Base-by-base conservation (phyloP, 2,797 vertebrate genomes). In the Scolopax bukidnonensis region DNA sequence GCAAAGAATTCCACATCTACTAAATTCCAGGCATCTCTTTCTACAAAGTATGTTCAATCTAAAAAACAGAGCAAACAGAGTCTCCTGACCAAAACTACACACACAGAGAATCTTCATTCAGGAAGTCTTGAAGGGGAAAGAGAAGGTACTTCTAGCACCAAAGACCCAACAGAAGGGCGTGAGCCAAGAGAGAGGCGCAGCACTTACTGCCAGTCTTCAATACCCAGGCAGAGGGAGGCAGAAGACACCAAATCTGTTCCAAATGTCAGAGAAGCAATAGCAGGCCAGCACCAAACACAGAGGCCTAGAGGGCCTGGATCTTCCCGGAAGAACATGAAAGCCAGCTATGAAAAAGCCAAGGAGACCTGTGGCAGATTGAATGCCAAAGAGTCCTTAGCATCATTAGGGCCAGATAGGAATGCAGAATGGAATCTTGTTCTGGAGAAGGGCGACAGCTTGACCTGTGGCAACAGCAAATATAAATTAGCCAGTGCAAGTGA, bases 401-500 rank as follows among this genome's bases (percentile, higher is more conserved):
- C 91, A 11, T 47, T 54, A 56, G 74, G 17, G 20, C 59, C 88
- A 57, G 84, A 86, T n/a, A 65, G 41, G 23, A 96, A 94, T 92
- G 83, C 43, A 30, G 85, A 95, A 61, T 65, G 96, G 43, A 96
- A 93, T 28, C 27, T 38, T 9, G 36, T 69, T 45, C 76, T 67
- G n/a, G 53, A 82, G 38, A 86, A 95, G 27, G 95, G 56, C 61
- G 92, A 25, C 71, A 94, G 64, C 18, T 11, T 89, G 33, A 89
- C 97, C 32, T 85, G 79, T 10, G 16, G 65, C 41, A 97, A 96
- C 67, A 97, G 95, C 47, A 97, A 96, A 78, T 96, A 95, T 25
- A 97, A 96, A 84, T 97, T 95, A 70, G 96, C 95, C 74, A 25
- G 43, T 13, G 16, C 90, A 43, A 93, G 93, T 48, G 71, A 97